A percentile compares a stretch with the other conserved stretches of the same genome.
Evolutionary conservation across 2,113 vertebrate species (phyloP).

Genomic region (Xenopus borealis): DNA sequence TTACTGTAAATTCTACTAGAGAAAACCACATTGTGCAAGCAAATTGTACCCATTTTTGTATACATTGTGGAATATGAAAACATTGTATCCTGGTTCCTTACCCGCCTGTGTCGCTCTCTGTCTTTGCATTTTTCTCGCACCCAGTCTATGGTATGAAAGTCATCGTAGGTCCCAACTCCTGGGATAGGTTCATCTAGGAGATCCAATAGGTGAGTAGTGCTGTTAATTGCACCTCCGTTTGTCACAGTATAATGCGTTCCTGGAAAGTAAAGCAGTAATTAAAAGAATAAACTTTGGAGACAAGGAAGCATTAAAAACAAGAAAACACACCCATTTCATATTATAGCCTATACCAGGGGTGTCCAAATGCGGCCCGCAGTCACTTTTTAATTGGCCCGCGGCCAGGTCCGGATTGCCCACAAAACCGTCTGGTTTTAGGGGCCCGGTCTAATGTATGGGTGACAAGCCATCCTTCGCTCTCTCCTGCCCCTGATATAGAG

Average conservation of each 20-base stretch:
- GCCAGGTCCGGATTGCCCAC: no score
- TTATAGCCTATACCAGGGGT: no score
- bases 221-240: conserved; percentile 90
- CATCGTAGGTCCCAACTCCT: conserved; percentile 95
- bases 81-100: conserved; percentile 51
- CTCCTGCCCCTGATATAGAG: background rate
- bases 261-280: conserved; percentile 47
- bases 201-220: conserved; percentile 90
- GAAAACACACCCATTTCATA: background rate
- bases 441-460: no score
- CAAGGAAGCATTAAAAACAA: no score
- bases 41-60: no score
- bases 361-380: no score
- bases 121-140: conserved; percentile 97
- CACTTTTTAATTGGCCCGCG: no score
- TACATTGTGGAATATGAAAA: no score
- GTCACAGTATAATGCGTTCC: conserved; percentile 96
- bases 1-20: no score
- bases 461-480: conserved; percentile 1
- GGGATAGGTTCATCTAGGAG: conserved; percentile 97
- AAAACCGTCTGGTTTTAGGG: no score
- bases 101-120: conserved; percentile 92
- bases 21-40: no score
- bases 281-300: background rate
- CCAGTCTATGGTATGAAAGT: conserved; percentile 99